phyloP scores from a whole-genome alignment of 1,140 invertebrate genomes.

The Adelges cooleyi region DNA sequence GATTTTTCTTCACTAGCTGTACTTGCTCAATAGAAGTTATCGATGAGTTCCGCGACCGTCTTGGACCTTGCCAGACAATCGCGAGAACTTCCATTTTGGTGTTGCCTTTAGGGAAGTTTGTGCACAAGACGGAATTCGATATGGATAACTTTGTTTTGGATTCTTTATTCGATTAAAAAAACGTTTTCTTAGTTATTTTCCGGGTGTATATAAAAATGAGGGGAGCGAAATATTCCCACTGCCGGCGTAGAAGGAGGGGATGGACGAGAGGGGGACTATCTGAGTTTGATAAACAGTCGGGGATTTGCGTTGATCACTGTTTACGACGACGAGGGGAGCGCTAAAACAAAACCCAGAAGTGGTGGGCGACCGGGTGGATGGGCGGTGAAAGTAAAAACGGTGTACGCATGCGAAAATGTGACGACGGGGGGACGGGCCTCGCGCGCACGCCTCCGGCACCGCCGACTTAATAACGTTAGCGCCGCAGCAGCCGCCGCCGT shows the following conservation, averaged over 20 bases:
- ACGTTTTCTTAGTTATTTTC: background rate
- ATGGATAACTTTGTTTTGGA: no score
- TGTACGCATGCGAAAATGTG: constrained; percentile 1
- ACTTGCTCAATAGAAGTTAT: no score
- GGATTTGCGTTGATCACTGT: constrained; percentile 27
- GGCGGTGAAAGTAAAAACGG: background rate
- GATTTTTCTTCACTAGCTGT: no score
- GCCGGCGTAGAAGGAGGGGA: background rate
- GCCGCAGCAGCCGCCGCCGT: background rate
- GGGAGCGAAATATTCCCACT: background rate
- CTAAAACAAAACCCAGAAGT: background rate
- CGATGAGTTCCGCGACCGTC: no score
- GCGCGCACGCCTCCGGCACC: background rate
- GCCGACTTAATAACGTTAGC: background rate
- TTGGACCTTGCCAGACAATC: no score
- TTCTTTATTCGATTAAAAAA: no score
- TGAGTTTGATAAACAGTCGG: constrained; percentile 24
- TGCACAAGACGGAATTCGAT: no score
- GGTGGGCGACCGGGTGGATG: background rate
- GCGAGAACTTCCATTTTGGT: no score
- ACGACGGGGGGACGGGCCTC: constrained; percentile 2
- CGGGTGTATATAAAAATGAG: background rate
- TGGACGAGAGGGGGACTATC: background rate
- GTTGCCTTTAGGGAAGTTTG: no score
- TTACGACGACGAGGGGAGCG: background rate